Evolutionary conservation across 2,797 vertebrate genomes (phyloP), one percentile per base, ranked within the genome.

Genomic region (Xenentodon cancila): DNA sequence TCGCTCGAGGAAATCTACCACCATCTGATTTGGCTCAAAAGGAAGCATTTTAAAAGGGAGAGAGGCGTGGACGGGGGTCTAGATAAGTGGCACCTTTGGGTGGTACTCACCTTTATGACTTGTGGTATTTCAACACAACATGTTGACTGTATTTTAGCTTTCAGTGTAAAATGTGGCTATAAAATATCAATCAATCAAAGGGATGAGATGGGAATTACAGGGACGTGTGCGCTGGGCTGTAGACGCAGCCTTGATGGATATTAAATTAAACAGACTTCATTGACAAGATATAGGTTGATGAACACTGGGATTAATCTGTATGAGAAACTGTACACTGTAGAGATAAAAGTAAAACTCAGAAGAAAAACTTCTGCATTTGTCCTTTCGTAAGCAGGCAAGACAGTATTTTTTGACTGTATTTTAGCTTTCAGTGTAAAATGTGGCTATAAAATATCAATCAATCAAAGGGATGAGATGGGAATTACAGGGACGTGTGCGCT

Each of bases 1-100:
- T 64, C 58, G 65, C 74, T 60, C 56, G 34, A 74, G 55, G 71
- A 60, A 82, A 86, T 85, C 73, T 70, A 71, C 73, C 71, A 59
- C 71, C 50, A 52, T 75, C 21, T 54, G 62, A 73, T 46, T 48
- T 49, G 32, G 27, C 66, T 80, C 1, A 27, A 32, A 79, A 77
- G 53, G 53, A 72, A 65, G 27, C 64, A 54, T 60, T 11, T 11
- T 25, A 54, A 55, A 18, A 43, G 42, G 62, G 65, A 59, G 64
- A n/a, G 42, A 37, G 68, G 59, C 1, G 62, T 64, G 64, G 48
- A n/a, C n/a, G 19, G 7, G 1, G 34, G 71, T 27, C 69, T 65
- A 57, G 59, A 62, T 89, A 88, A 91, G 71, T 88, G 74, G 73
- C 77, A 87, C 80, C 77, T 84, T 72, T 84, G 68, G 62, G 68